phyloP scores from a whole-genome alignment of 1,140 invertebrate species.

The Amyelois transitella region DNA sequence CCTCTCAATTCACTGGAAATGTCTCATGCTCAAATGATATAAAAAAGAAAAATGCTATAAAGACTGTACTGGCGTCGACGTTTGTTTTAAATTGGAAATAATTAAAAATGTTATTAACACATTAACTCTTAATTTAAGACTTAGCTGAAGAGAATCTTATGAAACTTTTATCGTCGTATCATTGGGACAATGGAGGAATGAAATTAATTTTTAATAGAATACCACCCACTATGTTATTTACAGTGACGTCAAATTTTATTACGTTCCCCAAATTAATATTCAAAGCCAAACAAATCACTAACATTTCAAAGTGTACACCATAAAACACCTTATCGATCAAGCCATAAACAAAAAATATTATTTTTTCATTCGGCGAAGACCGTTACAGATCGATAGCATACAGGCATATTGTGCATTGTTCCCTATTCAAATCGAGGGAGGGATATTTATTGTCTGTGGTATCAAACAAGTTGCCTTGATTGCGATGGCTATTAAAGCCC shows the following conservation, averaged over 20 bases:
- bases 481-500: not conserved
- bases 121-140: no score
- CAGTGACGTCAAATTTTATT: no score
- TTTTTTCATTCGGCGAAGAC: constrained; percentile 3
- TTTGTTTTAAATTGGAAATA: no score
- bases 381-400: constrained; percentile 4
- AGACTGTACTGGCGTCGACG: no score
- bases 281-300: not conserved
- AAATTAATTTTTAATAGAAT: no score
- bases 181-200: no score
- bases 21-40: no score
- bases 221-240: no score
- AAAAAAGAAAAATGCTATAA: no score
- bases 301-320: not conserved
- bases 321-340: not conserved
- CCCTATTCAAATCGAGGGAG: constrained; percentile 4
- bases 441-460: constrained; percentile 2
- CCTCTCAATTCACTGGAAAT: not conserved
- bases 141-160: no score
- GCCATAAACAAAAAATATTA: constrained; percentile 2
- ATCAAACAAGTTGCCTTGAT: constrained; percentile 5
- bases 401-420: constrained; percentile 3
- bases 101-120: no score
- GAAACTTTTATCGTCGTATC: no score
- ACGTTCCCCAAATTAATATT: not conserved